phyloP scores from a whole-genome alignment of 2,888 invertebrate species.

The Operophtera brumata region DNA sequence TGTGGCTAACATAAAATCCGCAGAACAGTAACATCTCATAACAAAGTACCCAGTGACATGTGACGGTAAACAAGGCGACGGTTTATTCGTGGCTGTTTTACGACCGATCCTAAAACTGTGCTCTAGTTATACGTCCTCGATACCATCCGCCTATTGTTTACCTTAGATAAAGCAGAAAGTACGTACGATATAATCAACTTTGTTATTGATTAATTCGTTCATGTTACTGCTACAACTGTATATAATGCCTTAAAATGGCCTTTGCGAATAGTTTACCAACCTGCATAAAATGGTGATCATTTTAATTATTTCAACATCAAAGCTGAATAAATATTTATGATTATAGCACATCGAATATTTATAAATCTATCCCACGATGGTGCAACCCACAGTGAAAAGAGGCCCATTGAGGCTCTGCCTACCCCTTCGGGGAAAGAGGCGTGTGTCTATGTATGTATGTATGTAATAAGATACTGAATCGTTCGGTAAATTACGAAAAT shows the following conservation, averaged over 20 bases:
- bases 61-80: conserved; percentile 42
- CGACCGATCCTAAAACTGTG: conserved; percentile 40
- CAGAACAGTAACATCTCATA: conserved; percentile 36
- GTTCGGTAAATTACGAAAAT: no score
- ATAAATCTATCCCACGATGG: no score
- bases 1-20: conserved; percentile 44
- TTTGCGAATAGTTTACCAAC: neutral
- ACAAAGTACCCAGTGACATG: conserved; percentile 38
- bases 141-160: conserved; percentile 17
- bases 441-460: no score
- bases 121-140: conserved; percentile 33
- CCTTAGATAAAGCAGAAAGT: conserved; percentile 16
- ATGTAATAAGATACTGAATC: no score
- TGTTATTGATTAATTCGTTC: conserved; percentile 23
- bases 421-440: no score
- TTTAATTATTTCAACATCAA: neutral
- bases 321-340: neutral
- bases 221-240: neutral
- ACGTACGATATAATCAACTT: neutral
- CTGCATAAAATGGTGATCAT: neutral
- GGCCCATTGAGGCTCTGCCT: no score
- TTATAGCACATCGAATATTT: neutral
- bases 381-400: no score
- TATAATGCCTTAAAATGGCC: neutral
- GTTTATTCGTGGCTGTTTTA: conserved; percentile 38